These are phyloP conservation scores for Anguilla megastoma DNA, from an alignment of 2,797 vertebrate species.

Conservation along the genomic window DNA sequence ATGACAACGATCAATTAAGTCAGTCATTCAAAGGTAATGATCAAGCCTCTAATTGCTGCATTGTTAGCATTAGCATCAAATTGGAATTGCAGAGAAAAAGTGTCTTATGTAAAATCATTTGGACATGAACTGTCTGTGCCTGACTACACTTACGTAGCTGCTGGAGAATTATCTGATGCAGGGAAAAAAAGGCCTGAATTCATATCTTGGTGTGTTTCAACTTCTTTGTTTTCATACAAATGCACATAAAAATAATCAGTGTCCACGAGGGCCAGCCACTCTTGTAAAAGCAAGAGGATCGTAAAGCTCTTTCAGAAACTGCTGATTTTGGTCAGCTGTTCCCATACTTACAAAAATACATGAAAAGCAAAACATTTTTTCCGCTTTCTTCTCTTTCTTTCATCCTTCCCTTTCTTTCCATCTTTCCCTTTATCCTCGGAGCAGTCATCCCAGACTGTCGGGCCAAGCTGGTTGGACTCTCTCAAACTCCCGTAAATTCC, in stretches of 20 bases:
- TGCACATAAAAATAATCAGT: neutral
- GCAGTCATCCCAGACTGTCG: neutral
- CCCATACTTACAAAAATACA: neutral
- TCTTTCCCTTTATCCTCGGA: neutral
- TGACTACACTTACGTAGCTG: neutral
- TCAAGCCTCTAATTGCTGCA: neutral
- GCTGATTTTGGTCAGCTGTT: conserved; percentile 7
- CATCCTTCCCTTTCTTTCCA: neutral
- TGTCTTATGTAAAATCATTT: neutral
- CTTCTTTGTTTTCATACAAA: neutral
- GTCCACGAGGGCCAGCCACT: neutral
- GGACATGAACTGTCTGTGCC: neutral
- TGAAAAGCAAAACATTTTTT: neutral
- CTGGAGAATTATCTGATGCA: neutral
- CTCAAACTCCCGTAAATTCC: neutral
- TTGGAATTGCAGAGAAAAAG: neutral
- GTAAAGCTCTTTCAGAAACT: neutral
- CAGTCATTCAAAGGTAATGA: neutral
- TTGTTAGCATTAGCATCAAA: neutral
- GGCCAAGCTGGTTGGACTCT: neutral
- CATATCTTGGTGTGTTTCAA: neutral
- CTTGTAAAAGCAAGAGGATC: conserved; percentile 6
- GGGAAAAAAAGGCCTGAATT: neutral
- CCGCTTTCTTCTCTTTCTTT: neutral
- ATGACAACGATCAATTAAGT: neutral